phyloP scores from a whole-genome alignment of 2,797 vertebrate genomes.

The Leptatherina wallacei region DNA sequence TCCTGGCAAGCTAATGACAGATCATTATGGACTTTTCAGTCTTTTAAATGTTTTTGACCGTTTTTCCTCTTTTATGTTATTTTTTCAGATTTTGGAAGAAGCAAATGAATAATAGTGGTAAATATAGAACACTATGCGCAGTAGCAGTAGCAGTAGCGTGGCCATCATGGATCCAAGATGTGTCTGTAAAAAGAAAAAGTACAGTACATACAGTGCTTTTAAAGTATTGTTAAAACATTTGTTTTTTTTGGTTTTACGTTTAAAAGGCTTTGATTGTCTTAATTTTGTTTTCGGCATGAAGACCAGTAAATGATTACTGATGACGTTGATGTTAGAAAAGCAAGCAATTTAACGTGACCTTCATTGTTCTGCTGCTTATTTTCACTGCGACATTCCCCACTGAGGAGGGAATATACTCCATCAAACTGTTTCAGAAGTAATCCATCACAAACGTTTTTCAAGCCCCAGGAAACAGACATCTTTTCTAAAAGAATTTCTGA shows the following conservation, averaged over 20 bases:
- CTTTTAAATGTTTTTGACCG: not conserved
- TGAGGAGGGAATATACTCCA: not conserved
- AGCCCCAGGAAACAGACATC: not conserved
- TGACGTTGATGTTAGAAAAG: constrained; percentile 9
- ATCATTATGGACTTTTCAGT: constrained; percentile 2
- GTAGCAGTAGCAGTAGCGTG: no score
- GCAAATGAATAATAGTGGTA: not conserved
- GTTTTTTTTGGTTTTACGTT: not conserved
- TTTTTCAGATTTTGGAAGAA: not conserved
- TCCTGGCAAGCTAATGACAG: constrained; percentile 5
- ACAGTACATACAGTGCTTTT: not conserved
- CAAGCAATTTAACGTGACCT: constrained; percentile 24
- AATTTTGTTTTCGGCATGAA: constrained; percentile 17
- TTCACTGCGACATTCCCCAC: constrained; percentile 12
- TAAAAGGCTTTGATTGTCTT: constrained; percentile 23
- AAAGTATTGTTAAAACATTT: constrained; percentile 12
- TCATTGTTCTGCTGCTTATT: constrained; percentile 26
- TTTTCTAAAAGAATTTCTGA: constrained; percentile 15
- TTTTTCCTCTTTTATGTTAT: not conserved
- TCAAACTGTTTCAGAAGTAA: constrained; percentile 18
- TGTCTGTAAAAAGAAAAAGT: not conserved
- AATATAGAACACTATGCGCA: not conserved
- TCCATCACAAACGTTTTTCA: constrained; percentile 35
- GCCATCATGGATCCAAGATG: not conserved
- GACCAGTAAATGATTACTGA: constrained; percentile 17